These are phyloP conservation scores for Sphenopsis melanotis DNA, from an alignment of 2,797 vertebrate genomes.

Conservation along the genomic window DNA sequence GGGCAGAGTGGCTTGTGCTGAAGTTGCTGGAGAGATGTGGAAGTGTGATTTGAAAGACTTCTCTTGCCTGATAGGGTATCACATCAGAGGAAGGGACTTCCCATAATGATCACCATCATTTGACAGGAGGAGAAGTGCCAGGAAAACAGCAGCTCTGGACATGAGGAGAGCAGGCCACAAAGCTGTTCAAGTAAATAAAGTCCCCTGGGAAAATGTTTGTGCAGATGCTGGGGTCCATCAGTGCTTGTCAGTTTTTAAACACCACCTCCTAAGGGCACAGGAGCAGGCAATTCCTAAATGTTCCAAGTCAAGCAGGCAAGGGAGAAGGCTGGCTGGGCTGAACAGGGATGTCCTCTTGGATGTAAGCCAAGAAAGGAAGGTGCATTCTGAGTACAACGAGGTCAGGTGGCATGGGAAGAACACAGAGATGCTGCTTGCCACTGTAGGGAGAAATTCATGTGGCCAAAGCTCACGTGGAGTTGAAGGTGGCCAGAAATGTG, in stretches of 20 bases:
- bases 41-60: not conserved
- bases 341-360: not conserved
- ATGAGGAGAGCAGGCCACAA: not conserved
- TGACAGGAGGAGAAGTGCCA: not conserved
- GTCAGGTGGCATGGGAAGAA: not conserved
- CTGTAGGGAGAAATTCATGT: not conserved
- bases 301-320: not conserved
- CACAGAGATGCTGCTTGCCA: not conserved
- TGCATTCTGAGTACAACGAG: not conserved
- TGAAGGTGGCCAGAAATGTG: not conserved
- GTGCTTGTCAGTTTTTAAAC: not conserved
- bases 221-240: not conserved
- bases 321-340: not conserved
- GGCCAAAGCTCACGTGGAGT: not conserved
- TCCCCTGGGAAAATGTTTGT: not conserved
- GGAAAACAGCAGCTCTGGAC: not conserved
- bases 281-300: not conserved
- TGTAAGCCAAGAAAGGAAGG: not conserved
- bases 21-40: not conserved
- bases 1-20: not conserved
- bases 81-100: not conserved
- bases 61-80: rapidly evolving
- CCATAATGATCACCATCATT: rapidly evolving
- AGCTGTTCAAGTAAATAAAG: not conserved
- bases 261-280: not conserved